Evolutionary conservation across 1,140 invertebrate genomes (phyloP).

Genomic region (Leptoteleia sp.): DNA sequence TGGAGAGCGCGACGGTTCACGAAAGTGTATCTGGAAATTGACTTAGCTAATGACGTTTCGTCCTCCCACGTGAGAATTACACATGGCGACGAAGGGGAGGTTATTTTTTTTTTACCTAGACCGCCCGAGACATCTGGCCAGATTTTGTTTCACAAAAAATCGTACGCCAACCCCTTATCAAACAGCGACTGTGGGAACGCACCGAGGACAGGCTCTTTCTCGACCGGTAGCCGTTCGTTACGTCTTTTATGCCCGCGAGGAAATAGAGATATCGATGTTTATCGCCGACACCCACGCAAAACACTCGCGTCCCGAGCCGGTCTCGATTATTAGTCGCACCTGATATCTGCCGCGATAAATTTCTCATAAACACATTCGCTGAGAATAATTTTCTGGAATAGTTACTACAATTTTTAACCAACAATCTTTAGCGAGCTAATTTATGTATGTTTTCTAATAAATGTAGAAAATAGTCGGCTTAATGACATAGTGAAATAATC

Average conservation of each 20-base stretch:
- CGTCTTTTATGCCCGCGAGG: slow-evolving; percentile 27
- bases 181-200: slow-evolving; percentile 71
- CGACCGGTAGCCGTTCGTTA: slow-evolving; percentile 47
- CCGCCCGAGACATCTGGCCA: slow-evolving; percentile 76
- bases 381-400: no score
- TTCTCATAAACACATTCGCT: slow-evolving; percentile 18
- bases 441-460: no score
- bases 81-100: slow-evolving; percentile 35
- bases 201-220: slow-evolving; percentile 21
- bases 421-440: no score
- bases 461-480: no score
- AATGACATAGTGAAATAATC: no score
- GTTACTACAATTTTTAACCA: no score
- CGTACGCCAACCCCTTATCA: slow-evolving; percentile 73
- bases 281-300: slow-evolving; percentile 39
- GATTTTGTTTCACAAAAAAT: slow-evolving; percentile 79
- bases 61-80: slow-evolving; percentile 69
- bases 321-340: slow-evolving; percentile 28
- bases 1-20: slow-evolving; percentile 41
- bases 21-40: slow-evolving; percentile 66
- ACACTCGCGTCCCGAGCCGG: neutral
- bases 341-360: slow-evolving; percentile 15
- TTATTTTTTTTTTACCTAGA: slow-evolving; percentile 74
- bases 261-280: slow-evolving; percentile 40
- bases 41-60: slow-evolving; percentile 76